Conservation (phyloP, 1,140 invertebrate species). For the Littorina saxatilis region DNA sequence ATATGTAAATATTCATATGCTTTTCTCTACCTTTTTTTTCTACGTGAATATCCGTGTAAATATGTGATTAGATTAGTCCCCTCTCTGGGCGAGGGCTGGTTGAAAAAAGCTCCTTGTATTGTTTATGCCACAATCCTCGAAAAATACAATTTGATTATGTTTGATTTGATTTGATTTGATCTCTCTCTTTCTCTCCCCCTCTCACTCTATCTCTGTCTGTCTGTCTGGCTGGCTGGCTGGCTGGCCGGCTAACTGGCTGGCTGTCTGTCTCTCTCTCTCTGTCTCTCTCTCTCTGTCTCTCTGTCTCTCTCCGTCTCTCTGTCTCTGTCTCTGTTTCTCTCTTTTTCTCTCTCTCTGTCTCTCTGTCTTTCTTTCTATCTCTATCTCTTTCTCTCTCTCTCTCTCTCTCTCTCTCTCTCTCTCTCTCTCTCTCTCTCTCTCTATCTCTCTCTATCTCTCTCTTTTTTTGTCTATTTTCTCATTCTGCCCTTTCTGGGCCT, state of each 20-base stretch:
- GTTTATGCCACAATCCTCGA: too few species aligned
- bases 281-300: not conserved
- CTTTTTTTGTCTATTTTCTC: not conserved
- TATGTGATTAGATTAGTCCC: too few species aligned
- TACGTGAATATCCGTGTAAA: too few species aligned
- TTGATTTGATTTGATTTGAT: not conserved
- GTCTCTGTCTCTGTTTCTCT: not conserved
- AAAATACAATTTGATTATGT: not conserved
- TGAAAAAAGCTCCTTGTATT: too few species aligned
- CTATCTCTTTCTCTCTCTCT: not conserved
- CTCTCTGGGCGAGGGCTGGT: too few species aligned
- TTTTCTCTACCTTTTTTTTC: too few species aligned
- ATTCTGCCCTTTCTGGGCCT: not conserved
- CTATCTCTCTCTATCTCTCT: slow-evolving; percentile 1
- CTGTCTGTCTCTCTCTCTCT: not conserved
- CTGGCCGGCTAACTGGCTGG: too few species aligned
- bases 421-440: not conserved
- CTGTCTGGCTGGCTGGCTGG: too few species aligned
- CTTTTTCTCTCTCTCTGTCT: not conserved
- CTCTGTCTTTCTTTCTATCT: not conserved
- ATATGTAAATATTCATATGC: too few species aligned
- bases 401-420: not conserved
- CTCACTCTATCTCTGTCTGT: too few species aligned
- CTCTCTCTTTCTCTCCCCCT: too few species aligned
- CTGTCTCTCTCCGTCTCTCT: too few species aligned